phyloP scores from a whole-genome alignment of 2,113 vertebrate species.

The Raja brachyura region DNA sequence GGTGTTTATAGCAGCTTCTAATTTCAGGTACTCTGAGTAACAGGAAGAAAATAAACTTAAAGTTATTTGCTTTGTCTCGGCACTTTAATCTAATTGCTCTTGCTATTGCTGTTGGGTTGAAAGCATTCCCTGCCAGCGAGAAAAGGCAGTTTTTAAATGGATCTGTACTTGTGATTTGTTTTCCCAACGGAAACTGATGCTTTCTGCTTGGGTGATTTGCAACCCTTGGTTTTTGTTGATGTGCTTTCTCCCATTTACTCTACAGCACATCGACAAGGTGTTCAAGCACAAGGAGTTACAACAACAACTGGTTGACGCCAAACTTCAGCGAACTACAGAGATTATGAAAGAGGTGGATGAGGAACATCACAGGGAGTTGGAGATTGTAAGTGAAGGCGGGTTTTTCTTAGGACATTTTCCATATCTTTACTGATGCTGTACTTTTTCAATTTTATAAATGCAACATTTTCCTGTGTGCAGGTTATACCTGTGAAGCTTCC shows the following conservation, averaged over 20 bases:
- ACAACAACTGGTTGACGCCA: slow-evolving; percentile 92
- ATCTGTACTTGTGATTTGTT: neutral
- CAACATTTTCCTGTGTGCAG: no score
- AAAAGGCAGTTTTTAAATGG: neutral
- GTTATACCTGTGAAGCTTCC: neutral
- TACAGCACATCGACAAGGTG: slow-evolving; percentile 92
- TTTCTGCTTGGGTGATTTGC: no score
- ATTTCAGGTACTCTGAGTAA: neutral
- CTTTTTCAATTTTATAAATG: neutral
- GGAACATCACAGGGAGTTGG: slow-evolving; percentile 85
- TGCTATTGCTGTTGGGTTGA: neutral
- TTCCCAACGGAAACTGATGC: neutral
- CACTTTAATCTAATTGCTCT: neutral
- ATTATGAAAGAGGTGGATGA: slow-evolving; percentile 94
- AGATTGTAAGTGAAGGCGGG: slow-evolving; percentile 74
- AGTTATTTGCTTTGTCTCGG: neutral
- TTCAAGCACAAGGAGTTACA: slow-evolving; percentile 98
- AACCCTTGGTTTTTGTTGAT: neutral
- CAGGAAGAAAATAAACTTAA: neutral
- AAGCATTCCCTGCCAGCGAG: neutral
- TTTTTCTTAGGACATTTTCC: neutral
- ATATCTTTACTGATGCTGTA: neutral
- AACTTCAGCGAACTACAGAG: slow-evolving; percentile 89
- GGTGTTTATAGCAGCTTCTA: neutral
- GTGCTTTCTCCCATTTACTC: no score